A percentile compares a stretch with the other conserved stretches of the same genome.
Evolutionary conservation across 2,888 invertebrate species (phyloP).

Genomic region (Neoaliturus tenellus): DNA sequence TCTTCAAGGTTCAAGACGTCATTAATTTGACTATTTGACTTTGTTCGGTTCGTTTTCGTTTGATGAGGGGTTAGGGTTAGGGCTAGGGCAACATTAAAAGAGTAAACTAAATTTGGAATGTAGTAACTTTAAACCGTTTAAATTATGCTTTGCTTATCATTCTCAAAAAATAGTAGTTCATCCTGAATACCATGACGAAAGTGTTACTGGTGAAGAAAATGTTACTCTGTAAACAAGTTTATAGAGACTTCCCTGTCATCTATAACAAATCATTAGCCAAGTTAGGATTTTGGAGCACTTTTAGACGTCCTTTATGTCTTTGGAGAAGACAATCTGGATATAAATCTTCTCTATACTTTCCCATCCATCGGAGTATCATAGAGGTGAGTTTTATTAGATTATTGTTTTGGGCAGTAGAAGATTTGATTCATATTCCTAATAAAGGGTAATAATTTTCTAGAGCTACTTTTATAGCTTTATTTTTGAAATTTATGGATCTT

Average conservation of each 20-base stretch:
- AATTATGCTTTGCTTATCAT: not conserved
- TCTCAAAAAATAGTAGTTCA: not conserved
- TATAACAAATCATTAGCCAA: not conserved
- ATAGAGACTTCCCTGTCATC: not conserved
- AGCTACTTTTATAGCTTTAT: too few relatives aligned
- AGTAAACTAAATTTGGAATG: too few relatives aligned
- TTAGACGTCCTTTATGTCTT: conserved; percentile 16
- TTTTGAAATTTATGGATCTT: too few relatives aligned
- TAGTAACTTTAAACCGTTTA: too few relatives aligned
- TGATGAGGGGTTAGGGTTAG: too few relatives aligned
- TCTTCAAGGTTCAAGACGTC: too few relatives aligned
- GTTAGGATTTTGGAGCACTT: not conserved
- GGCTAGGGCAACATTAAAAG: too few relatives aligned
- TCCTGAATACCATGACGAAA: not conserved
- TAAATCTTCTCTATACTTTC: not conserved
- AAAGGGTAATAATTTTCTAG: too few relatives aligned
- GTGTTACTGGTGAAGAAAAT: not conserved
- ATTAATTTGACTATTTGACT: too few relatives aligned
- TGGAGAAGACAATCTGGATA: not conserved
- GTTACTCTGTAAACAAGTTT: not conserved
- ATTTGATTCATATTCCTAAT: too few relatives aligned
- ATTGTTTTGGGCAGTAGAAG: too few relatives aligned
- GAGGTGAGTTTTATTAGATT: conserved; percentile 10
- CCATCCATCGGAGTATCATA: not conserved
- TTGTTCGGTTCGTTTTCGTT: too few relatives aligned